Conservation (phyloP, 2,797 vertebrate species). For the Catostomus latipinnis region DNA sequence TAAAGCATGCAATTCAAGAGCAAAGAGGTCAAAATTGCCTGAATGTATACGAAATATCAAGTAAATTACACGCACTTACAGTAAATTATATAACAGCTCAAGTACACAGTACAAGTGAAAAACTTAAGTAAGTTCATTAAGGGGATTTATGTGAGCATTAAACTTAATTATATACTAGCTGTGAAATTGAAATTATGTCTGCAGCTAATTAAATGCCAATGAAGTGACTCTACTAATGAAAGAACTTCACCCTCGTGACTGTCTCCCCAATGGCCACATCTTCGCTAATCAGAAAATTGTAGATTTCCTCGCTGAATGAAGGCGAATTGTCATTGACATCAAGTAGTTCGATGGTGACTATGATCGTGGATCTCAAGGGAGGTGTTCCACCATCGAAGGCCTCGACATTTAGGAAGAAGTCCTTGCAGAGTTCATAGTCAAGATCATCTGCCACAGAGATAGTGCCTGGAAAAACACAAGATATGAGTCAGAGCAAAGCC, state of each 20-base stretch:
- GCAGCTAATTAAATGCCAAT: conserved; percentile 34
- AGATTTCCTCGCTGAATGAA: conserved; percentile 88
- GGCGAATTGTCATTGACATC: conserved; percentile 96
- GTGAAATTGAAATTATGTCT: conserved; percentile 45
- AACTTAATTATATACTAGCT: conserved; percentile 41
- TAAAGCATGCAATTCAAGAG: background rate
- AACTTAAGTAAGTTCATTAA: conserved; percentile 36
- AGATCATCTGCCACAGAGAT: conserved; percentile 88
- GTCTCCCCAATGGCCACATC: conserved; percentile 88
- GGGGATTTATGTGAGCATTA: conserved; percentile 18
- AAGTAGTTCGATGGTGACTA: conserved; percentile 91
- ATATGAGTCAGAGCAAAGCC: conserved; percentile 4
- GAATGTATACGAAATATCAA: conserved; percentile 12
- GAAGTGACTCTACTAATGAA: conserved; percentile 26
- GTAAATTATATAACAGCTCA: conserved; percentile 27
- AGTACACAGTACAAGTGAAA: conserved; percentile 20
- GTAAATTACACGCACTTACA: conserved; percentile 16
- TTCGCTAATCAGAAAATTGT: conserved; percentile 91
- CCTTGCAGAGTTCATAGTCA: conserved; percentile 93
- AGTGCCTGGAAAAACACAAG: conserved; percentile 75
- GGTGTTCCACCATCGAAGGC: conserved; percentile 91
- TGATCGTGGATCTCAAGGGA: conserved; percentile 88
- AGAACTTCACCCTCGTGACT: conserved; percentile 81
- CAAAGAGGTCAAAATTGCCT: background rate
- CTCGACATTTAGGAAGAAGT: conserved; percentile 91